A percentile compares a stretch with the other conserved stretches of the same genome.
Conservation (phyloP, 2,113 vertebrate species). For the Gymnarchus niloticus region DNA sequence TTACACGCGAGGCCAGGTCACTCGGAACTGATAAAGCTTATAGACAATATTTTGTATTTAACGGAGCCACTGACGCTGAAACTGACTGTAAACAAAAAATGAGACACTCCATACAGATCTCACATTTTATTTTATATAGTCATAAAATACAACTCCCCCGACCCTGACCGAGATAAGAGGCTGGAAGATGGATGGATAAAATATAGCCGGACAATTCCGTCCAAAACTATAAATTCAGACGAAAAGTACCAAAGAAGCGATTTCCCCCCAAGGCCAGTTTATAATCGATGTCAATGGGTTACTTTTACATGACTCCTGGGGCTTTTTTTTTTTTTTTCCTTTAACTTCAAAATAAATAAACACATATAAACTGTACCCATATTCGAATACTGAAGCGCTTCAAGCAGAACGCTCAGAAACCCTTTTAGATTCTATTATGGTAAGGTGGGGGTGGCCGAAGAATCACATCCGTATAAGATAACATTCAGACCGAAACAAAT, state of each 20-base stretch:
- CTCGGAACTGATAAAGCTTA: background rate
- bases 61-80: background rate
- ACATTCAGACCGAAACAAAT: constrained; percentile 29
- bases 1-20: background rate
- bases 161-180: no score
- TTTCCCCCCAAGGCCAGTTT: background rate
- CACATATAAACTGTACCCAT: background rate
- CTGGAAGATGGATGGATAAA: no score
- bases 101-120: background rate
- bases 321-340: background rate
- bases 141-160: background rate
- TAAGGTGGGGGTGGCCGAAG: background rate
- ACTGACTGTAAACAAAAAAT: background rate
- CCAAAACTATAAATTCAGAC: background rate
- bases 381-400: background rate
- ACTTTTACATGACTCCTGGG: background rate
- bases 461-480: constrained; percentile 27
- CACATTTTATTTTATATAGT: background rate
- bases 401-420: background rate
- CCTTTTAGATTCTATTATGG: background rate
- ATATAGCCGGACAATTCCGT: background rate
- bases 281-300: background rate
- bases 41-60: background rate
- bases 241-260: background rate
- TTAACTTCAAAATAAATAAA: background rate